These are phyloP conservation scores for Drosophila formosana DNA, from an alignment of 2,888 invertebrate species.

Conservation along the genomic window DNA sequence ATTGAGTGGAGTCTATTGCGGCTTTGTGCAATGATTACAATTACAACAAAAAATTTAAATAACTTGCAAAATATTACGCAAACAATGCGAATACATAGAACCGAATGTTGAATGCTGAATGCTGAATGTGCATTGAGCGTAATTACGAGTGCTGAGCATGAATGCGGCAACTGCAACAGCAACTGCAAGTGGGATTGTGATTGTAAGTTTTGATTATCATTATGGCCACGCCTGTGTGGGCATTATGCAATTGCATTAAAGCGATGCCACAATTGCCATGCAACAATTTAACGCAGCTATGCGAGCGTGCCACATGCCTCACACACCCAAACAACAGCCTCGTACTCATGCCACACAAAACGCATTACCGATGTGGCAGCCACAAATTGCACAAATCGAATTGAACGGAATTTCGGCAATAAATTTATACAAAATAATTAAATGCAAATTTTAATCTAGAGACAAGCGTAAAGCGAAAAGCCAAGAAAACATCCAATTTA, in stretches of 20 bases:
- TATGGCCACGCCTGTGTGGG: slow-evolving; percentile 26
- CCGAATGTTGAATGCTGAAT: not conserved
- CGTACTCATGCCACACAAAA: not conserved
- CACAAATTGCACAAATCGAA: slow-evolving; percentile 65
- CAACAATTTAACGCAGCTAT: slow-evolving; percentile 21
- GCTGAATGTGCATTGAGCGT: slow-evolving; percentile 30
- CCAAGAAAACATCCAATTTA: not conserved
- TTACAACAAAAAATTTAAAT: slow-evolving; percentile 28
- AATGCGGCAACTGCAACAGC: slow-evolving; percentile 37
- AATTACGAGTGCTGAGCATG: slow-evolving; percentile 25
- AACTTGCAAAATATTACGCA: slow-evolving; percentile 29
- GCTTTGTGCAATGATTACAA: slow-evolving; percentile 27
- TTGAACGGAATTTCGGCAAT: slow-evolving; percentile 50
- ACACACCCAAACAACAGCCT: slow-evolving; percentile 15
- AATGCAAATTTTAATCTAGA: slow-evolving; percentile 71
- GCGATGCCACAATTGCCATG: slow-evolving; percentile 33
- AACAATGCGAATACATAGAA: slow-evolving; percentile 23
- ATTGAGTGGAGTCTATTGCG: slow-evolving; percentile 21
- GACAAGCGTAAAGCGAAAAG: slow-evolving; percentile 31
- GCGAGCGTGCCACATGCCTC: slow-evolving; percentile 28
- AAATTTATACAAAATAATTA: slow-evolving; percentile 65
- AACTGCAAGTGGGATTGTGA: slow-evolving; percentile 28
- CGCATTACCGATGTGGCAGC: slow-evolving; percentile 59
- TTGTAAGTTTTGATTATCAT: slow-evolving; percentile 34
- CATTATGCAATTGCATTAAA: slow-evolving; percentile 39